Conservation (phyloP, 2,888 invertebrate species). For the Conomelus anceps region DNA sequence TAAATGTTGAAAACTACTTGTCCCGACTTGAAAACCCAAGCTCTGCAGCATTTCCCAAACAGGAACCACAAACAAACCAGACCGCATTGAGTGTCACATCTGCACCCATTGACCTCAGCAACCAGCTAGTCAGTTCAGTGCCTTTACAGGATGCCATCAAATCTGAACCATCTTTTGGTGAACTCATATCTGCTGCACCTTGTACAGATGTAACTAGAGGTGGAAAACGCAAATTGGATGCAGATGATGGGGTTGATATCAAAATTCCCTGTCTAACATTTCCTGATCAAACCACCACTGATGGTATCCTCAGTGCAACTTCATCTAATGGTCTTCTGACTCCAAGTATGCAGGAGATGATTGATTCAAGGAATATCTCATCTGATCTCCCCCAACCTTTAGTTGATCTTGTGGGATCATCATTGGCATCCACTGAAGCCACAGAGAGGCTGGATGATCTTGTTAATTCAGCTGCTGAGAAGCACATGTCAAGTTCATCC, state of each 20-base stretch:
- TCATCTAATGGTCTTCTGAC: neutral
- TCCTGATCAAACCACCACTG: neutral
- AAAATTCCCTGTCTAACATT: neutral
- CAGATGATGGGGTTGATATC: neutral
- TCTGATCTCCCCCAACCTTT: neutral
- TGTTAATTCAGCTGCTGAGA: slow-evolving; percentile 51
- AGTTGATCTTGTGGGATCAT: neutral
- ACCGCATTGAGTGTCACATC: neutral
- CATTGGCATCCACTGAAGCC: slow-evolving; percentile 23
- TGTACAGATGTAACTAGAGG: neutral
- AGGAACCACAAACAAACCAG: neutral
- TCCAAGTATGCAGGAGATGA: neutral
- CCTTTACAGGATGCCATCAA: slow-evolving; percentile 12
- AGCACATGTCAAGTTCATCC: slow-evolving; percentile 41
- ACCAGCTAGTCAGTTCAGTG: neutral
- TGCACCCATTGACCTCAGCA: neutral
- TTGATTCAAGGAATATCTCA: neutral
- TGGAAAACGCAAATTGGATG: neutral
- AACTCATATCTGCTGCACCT: slow-evolving; percentile 10
- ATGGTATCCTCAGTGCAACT: neutral
- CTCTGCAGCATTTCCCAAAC: neutral
- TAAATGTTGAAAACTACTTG: slow-evolving; percentile 20
- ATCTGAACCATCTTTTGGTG: slow-evolving; percentile 12
- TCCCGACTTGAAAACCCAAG: slow-evolving; percentile 12
- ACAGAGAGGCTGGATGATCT: slow-evolving; percentile 53